Base-by-base conservation (phyloP, 2,797 vertebrate genomes). In the Pantherophis vulpinus region DNA sequence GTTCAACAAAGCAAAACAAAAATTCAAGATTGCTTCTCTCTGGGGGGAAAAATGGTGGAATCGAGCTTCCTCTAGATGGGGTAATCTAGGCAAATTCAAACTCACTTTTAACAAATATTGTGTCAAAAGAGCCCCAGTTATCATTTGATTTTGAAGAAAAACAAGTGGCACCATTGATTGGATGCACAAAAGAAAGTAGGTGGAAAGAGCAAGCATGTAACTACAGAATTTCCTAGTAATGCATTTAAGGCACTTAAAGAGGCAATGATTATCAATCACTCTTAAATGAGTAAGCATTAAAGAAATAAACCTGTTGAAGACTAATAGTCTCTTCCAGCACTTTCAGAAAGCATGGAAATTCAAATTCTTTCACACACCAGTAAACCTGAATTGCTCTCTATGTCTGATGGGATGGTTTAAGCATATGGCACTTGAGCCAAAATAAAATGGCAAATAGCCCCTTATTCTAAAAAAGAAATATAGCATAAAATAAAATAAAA, bases 261-360 rank as follows among this genome's bases (percentile, higher is more conserved):
- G 56, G 25, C 90, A 88, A 74, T 90, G 74, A 56, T 91, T 92
- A 37, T 93, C 93, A 94, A 93, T 95, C 90, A 93, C 32, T 83
- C 74, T 95, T 93, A 90, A 93, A 0, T 92, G 89, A 93, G 88
- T 94, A 92, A 91, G 37, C 95, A 8, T 93, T 94, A 91, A 92
- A 91, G 94, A 93, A 91, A 32, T 93, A 96, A 96, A 95, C 86
- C 86, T 94, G 66, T 32, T 95, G 89, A 95, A 94, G 89, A 95
- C 88, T 92, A 95, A 70, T 20, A 86, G 93, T 63, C 89, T 95
- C 13, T 88, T 93, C 60, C 91, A 32, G 27, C 94, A 56, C 91
- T 95, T 95, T 95, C 90, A 42, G 95, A 94, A 95, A 95, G 18
- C 89, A 54, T 0, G 0, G 88, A 95, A 90, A 86, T 83, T 94